Evolutionary conservation across 2,888 invertebrate genomes (phyloP), one percentile per base, ranked within the genome.

Genomic region (Conchocele bisecta): DNA sequence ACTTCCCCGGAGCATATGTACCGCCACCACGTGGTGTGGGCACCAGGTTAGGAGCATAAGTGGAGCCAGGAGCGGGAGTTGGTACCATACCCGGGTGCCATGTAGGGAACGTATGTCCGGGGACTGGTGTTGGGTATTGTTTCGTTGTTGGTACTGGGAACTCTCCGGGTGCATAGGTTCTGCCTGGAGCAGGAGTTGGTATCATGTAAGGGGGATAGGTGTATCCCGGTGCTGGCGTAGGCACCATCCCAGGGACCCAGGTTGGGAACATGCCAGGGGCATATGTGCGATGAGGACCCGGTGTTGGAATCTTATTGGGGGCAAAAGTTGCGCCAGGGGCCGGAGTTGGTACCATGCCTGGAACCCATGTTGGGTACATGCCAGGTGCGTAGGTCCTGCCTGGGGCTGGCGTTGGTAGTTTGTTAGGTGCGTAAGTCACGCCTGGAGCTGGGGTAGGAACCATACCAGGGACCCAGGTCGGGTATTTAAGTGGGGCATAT

Each of bases 321-420:
- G 74, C 58, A 60, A 71, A 75, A 13, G 77, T 77, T 11, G 51
- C 37, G 17, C 63, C 75, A 65, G 81, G 81, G 31, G 69, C 68
- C 41, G 80, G 81, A 22, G 72, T 77, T 22, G 75, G 72, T 22
- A 50, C 42, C 57, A 63, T 64, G 6, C 72, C 72, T 35, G 75
- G 72, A 22, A 60, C 67, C 44, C 63, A 66, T 33, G 75, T 75
- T 56, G 79, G 78, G 54, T 64, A 71, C 31, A 67, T 51, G 6
- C 69, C 64, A 56, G 85, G 85, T n/a, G 80, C 79, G 60, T 82
- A 81, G 28, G 81, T 81, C 28, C 68, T 54, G 7, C 81, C 81
- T 53, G 81, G 81, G 24, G 72, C 74, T 37, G 75, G 78, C 59
- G 81, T 81, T 42, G 76, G 78, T 15, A 72, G 51, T 54, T 64